A percentile compares a stretch with the other conserved stretches of the same genome.
Evolutionary conservation across 2,888 invertebrate genomes (phyloP).

Genomic region (Meandrusa payeni): DNA sequence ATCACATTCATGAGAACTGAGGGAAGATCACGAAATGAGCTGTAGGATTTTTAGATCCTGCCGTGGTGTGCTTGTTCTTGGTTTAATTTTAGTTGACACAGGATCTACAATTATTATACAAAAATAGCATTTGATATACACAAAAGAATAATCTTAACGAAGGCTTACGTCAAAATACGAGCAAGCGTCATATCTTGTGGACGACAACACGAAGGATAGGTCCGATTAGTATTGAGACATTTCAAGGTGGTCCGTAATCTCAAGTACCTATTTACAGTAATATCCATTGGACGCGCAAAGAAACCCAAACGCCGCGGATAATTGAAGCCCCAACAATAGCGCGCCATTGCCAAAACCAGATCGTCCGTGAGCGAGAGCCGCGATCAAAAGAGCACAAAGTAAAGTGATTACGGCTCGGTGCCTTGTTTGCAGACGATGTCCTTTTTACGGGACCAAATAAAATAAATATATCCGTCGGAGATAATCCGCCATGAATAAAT

Average conservation of each 20-base stretch:
- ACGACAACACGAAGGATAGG: slow-evolving; percentile 4
- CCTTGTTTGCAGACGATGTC: slow-evolving; percentile 58
- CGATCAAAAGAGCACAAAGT: slow-evolving; percentile 46
- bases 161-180: no score
- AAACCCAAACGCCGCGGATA: slow-evolving; percentile 53
- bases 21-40: no score
- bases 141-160: no score
- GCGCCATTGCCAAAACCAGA: slow-evolving; percentile 56
- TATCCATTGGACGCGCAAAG: slow-evolving; percentile 42
- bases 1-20: no score
- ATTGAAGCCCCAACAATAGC: slow-evolving; percentile 55
- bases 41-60: no score
- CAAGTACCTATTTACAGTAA: slow-evolving; percentile 57
- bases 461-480: slow-evolving; percentile 52
- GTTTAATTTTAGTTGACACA: no score
- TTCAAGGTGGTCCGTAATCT: slow-evolving; percentile 46
- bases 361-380: slow-evolving; percentile 52
- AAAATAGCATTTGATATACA: no score
- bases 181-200: no score
- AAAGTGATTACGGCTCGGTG: slow-evolving; percentile 55
- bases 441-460: slow-evolving; percentile 58
- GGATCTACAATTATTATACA: no score
- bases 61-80: no score
- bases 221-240: slow-evolving; percentile 11
- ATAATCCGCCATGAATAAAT: slow-evolving; percentile 78